phyloP scores from a whole-genome alignment of 2,888 invertebrate species.

The Clitarchus hookeri region DNA sequence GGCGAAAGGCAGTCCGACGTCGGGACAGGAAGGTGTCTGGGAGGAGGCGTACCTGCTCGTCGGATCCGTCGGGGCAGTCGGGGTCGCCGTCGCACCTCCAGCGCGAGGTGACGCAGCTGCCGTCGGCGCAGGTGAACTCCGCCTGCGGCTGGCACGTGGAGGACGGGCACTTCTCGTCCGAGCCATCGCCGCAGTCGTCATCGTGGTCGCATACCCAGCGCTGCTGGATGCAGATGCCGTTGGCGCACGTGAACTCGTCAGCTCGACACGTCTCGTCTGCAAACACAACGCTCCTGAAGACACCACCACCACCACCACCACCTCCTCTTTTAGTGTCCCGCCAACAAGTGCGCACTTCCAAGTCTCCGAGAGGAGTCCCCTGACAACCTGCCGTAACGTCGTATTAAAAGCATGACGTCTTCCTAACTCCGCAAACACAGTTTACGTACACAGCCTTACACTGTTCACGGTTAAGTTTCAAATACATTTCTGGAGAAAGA shows the following conservation, averaged over 20 bases:
- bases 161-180: conserved; percentile 78
- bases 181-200: conserved; percentile 84
- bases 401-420: too few species aligned
- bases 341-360: too few species aligned
- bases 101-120: conserved; percentile 74
- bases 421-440: too few species aligned
- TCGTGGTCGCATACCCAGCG: conserved; percentile 87
- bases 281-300: too few species aligned
- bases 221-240: conserved; percentile 85
- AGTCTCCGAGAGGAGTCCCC: too few species aligned
- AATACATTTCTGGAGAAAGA: too few species aligned
- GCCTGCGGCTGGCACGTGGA: conserved; percentile 69
- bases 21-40: not conserved
- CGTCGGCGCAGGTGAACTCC: conserved; percentile 76
- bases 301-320: too few species aligned
- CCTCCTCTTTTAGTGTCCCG: too few species aligned
- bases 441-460: too few species aligned
- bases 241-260: conserved; percentile 91
- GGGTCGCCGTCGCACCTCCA: conserved; percentile 89
- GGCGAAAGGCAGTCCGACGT: too few species aligned
- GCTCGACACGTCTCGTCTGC: conserved; percentile 88
- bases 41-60: conserved; percentile 65
- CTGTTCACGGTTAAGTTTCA: too few species aligned
- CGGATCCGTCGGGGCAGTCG: conserved; percentile 83
- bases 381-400: too few species aligned